Conservation (phyloP, 2,888 invertebrate genomes). For the Apodemia zela region DNA sequence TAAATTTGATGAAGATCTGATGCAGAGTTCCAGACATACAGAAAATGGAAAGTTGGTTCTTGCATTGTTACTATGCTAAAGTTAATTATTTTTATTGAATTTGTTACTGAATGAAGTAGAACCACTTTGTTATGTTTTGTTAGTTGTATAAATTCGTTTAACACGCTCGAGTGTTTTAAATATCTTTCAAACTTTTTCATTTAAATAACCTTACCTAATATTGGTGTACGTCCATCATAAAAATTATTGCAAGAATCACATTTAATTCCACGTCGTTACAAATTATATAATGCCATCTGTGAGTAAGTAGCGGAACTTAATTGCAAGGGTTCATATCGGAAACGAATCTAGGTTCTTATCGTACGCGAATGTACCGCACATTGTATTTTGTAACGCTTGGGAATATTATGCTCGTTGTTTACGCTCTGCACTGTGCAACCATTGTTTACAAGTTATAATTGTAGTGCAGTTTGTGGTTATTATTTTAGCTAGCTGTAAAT, state of each 20-base stretch:
- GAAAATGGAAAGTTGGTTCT: too few species aligned
- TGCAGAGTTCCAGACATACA: too few species aligned
- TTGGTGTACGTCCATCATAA: too few species aligned
- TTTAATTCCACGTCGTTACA: not conserved
- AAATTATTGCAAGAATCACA: not conserved
- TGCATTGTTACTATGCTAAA: too few species aligned
- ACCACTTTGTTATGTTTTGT: too few species aligned
- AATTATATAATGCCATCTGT: conserved; percentile 49
- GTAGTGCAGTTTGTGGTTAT: not conserved
- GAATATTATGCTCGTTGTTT: conserved; percentile 22
- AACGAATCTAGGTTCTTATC: conserved; percentile 36
- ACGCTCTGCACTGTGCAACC: conserved; percentile 22
- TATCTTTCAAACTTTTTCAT: too few species aligned
- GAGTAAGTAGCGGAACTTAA: conserved; percentile 43
- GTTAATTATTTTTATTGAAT: too few species aligned
- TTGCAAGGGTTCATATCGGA: conserved; percentile 36
- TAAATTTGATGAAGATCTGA: too few species aligned
- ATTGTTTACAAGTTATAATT: conserved; percentile 22
- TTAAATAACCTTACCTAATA: too few species aligned
- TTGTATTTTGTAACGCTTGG: conserved; percentile 34
- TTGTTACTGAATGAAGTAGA: too few species aligned
- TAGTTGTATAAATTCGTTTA: too few species aligned
- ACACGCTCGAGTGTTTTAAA: too few species aligned
- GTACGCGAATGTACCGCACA: conserved; percentile 31
- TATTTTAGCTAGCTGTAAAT: conserved; percentile 17